phyloP scores from a whole-genome alignment of 2,113 vertebrate genomes.

The Planiliza haematocheilus region DNA sequence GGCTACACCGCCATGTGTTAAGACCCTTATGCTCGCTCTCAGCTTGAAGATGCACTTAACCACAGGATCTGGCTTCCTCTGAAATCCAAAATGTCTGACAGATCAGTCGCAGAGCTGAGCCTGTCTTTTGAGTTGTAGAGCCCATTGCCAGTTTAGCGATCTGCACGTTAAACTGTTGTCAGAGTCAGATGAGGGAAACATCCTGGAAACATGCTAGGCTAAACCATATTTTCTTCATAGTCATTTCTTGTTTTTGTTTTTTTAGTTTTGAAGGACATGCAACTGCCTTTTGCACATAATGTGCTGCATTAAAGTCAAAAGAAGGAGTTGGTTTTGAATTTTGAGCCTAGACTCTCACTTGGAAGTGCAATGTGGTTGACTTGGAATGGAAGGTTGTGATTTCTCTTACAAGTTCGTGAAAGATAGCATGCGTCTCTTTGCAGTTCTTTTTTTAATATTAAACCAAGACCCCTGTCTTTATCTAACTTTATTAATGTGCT shows the following conservation, averaged over 20 bases:
- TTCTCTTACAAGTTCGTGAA: background rate
- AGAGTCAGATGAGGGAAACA: slow-evolving; percentile 25
- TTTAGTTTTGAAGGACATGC: too few relatives aligned
- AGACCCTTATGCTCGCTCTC: slow-evolving; percentile 41
- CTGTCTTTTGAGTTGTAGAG: slow-evolving; percentile 31
- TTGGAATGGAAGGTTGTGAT: background rate
- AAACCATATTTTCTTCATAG: background rate
- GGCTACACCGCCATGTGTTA: slow-evolving; percentile 35
- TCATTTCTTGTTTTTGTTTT: background rate
- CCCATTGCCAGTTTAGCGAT: slow-evolving; percentile 28
- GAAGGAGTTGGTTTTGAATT: too few relatives aligned
- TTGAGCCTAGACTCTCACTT: too few relatives aligned
- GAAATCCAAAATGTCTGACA: slow-evolving; percentile 47
- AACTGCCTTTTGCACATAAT: too few relatives aligned
- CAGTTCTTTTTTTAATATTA: too few relatives aligned
- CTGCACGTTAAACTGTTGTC: slow-evolving; percentile 1
- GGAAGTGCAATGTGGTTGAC: too few relatives aligned
- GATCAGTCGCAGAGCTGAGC: slow-evolving; percentile 21
- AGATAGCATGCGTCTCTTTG: too few relatives aligned
- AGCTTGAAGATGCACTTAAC: slow-evolving; percentile 54
- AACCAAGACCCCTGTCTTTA: too few relatives aligned
- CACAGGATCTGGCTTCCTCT: slow-evolving; percentile 38
- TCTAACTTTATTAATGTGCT: too few relatives aligned
- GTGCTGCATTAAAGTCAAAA: too few relatives aligned
- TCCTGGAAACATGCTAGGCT: slow-evolving; percentile 10